Percentiles rank a stretch among this genome's conserved stretches.
Conservation (phyloP, 2,888 invertebrate genomes). For the Athrips mouffetella region DNA sequence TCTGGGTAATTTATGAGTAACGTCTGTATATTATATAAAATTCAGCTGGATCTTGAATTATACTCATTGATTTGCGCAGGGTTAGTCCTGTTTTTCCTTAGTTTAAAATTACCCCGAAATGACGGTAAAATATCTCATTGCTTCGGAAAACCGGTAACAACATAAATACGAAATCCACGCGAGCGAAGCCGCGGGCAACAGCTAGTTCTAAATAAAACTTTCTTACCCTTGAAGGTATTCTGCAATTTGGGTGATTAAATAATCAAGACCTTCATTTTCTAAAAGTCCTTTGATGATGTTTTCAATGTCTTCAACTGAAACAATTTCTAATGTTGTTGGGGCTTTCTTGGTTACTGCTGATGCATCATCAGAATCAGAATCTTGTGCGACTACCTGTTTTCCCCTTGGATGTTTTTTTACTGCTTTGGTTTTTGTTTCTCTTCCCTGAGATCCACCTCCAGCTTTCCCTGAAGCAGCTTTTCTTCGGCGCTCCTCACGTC, state of each 20-base stretch:
- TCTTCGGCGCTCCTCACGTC: slow-evolving; percentile 91
- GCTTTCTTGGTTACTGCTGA: slow-evolving; percentile 57
- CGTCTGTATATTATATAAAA: no score
- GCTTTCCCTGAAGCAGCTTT: slow-evolving; percentile 92
- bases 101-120: no score
- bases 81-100: no score
- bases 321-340: slow-evolving; percentile 77
- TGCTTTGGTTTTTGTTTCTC: slow-evolving; percentile 96
- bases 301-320: slow-evolving; percentile 83
- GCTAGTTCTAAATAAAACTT: no score
- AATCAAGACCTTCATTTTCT: slow-evolving; percentile 85
- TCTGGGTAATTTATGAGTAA: no score
- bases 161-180: no score
- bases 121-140: no score
- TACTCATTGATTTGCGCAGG: no score
- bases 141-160: no score
- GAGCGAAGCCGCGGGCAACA: no score
- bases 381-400: slow-evolving; percentile 77
- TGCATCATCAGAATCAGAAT: slow-evolving; percentile 83
- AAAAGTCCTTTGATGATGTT: slow-evolving; percentile 77
- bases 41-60: no score
- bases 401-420: slow-evolving; percentile 87
- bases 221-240: slow-evolving; percentile 82
- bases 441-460: slow-evolving; percentile 94
- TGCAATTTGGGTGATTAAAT: slow-evolving; percentile 83